Percentiles rank a stretch among this genome's conserved stretches.
Evolutionary conservation across 2,888 invertebrate genomes (phyloP).

Genomic region (Dilophus febrilis): DNA sequence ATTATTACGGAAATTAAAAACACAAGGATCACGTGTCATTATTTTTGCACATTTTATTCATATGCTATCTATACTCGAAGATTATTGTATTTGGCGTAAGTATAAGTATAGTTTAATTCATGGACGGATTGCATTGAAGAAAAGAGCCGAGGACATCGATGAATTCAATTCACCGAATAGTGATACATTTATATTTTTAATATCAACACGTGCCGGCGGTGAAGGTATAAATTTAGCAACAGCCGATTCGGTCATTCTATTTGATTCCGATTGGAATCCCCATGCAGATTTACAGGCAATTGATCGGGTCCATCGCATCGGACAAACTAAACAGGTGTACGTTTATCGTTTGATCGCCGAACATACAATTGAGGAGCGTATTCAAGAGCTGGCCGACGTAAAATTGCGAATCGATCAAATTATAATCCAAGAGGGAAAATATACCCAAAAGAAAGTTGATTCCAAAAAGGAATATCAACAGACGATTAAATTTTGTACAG

Average conservation of each 20-base stretch:
- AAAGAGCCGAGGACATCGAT: constrained; percentile 76
- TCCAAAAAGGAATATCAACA: constrained; percentile 90
- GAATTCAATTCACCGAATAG: constrained; percentile 74
- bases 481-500: constrained; percentile 34
- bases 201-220: constrained; percentile 88
- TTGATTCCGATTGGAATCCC: constrained; percentile 94
- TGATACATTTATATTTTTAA: constrained; percentile 85
- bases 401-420: constrained; percentile 80
- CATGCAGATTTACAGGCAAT: constrained; percentile 85
- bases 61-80: constrained; percentile 79
- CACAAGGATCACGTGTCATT: constrained; percentile 68
- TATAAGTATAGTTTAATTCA: constrained; percentile 67
- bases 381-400: constrained; percentile 86
- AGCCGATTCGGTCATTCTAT: constrained; percentile 87
- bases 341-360: constrained; percentile 85
- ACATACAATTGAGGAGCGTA: constrained; percentile 91
- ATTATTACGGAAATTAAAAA: constrained; percentile 37
- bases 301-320: constrained; percentile 91
- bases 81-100: constrained; percentile 70
- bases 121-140: constrained; percentile 86
- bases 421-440: constrained; percentile 68
- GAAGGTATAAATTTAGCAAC: constrained; percentile 86
- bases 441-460: constrained; percentile 36
- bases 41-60: constrained; percentile 87
- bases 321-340: constrained; percentile 80